phyloP scores from a whole-genome alignment of 2,113 vertebrate genomes.

The Sceloporus undulatus region DNA sequence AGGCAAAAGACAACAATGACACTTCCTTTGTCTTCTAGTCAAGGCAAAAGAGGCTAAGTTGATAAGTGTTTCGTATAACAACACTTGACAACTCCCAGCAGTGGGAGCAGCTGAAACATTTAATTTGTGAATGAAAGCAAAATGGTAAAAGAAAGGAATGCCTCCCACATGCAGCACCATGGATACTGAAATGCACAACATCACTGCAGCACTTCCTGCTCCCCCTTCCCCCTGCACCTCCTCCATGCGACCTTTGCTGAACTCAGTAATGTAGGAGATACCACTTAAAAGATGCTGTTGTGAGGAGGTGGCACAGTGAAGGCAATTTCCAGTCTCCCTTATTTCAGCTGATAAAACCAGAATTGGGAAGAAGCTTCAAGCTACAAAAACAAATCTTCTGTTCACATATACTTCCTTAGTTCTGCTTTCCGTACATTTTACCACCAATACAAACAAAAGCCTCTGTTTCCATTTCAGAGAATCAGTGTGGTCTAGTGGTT shows the following conservation, averaged over 20 bases:
- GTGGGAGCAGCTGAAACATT: too few relatives aligned
- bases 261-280: background rate
- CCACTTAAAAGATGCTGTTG: background rate
- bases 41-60: constrained; percentile 10
- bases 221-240: background rate
- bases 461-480: too few relatives aligned
- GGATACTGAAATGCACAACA: constrained; percentile 27
- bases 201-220: background rate
- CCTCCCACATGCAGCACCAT: constrained; percentile 25
- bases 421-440: too few relatives aligned
- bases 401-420: too few relatives aligned
- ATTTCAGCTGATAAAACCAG: background rate
- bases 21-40: background rate
- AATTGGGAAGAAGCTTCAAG: background rate
- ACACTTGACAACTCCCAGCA: background rate
- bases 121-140: constrained; percentile 16
- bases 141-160: background rate
- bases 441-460: too few relatives aligned
- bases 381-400: too few relatives aligned
- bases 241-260: background rate
- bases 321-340: background rate
- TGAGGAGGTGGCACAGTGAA: background rate
- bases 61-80: constrained; percentile 16
- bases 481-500: too few relatives aligned
- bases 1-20: constrained; percentile 10